Evolutionary conservation across 2,888 invertebrate genomes (phyloP).

Genomic region (Nemurella pictetii): DNA sequence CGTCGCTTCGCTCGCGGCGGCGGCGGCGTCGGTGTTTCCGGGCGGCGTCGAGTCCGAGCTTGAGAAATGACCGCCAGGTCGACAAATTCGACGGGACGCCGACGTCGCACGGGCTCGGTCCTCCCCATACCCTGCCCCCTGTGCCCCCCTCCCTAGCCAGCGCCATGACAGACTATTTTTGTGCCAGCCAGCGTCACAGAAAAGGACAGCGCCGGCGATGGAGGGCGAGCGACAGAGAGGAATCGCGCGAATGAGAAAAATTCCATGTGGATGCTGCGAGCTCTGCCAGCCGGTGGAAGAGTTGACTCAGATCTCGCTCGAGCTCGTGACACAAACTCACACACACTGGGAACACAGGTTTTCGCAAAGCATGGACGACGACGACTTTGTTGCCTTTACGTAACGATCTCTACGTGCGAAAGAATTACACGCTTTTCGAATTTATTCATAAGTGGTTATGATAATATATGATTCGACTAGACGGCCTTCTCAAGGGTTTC

Average conservation of each 20-base stretch:
- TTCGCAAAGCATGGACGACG: not conserved
- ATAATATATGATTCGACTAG: not conserved
- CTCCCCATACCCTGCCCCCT: too few relatives aligned
- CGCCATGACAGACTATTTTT: not conserved
- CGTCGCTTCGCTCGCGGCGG: not conserved
- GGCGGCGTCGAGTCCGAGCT: not conserved
- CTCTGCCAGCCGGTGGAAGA: too few relatives aligned
- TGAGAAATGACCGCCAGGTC: not conserved
- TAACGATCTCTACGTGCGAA: not conserved
- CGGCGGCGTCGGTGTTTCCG: not conserved
- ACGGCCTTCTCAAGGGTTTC: slow-evolving; percentile 30
- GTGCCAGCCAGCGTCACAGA: not conserved
- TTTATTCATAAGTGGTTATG: not conserved
- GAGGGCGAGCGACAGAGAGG: too few relatives aligned
- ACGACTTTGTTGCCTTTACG: not conserved
- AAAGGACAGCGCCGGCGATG: too few relatives aligned
- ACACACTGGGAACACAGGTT: not conserved
- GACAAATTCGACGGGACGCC: not conserved
- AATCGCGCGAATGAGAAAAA: too few relatives aligned
- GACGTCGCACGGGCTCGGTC: too few relatives aligned
- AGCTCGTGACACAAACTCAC: too few relatives aligned
- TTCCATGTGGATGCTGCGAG: too few relatives aligned
- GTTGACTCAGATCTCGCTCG: not conserved
- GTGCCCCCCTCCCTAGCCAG: too few relatives aligned
- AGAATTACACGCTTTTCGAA: not conserved